Conservation (phyloP, 2,797 vertebrate species). For the Aphelocoma californica region DNA sequence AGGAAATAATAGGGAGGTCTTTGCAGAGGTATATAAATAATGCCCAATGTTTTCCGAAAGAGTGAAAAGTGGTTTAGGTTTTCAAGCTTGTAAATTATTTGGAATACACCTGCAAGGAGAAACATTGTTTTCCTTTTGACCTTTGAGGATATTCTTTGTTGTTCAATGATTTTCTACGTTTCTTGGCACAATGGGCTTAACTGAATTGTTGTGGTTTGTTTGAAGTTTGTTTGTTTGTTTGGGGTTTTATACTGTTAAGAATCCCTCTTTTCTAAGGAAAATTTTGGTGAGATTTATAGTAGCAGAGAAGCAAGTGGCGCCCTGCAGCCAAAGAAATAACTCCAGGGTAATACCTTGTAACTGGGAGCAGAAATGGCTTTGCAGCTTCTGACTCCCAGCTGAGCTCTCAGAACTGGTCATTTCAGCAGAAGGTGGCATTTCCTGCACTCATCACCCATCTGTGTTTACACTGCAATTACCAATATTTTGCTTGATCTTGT, state of each 20-base stretch:
- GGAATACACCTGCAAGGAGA: background rate
- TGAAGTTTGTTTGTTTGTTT: background rate
- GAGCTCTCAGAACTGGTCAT: background rate
- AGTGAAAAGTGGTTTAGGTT: background rate
- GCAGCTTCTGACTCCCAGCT: background rate
- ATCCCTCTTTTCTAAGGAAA: background rate
- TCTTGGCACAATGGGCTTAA: background rate
- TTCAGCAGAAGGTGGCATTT: background rate
- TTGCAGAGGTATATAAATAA: background rate
- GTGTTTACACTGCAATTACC: background rate
- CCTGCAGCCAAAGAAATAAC: background rate
- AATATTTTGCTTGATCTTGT: background rate
- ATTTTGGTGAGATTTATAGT: background rate
- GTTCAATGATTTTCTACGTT: background rate
- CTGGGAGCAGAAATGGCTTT: constrained; percentile 1
- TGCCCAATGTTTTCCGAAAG: background rate
- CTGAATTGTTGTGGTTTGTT: background rate
- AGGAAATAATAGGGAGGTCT: background rate
- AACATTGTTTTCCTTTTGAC: background rate
- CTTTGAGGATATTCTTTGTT: background rate
- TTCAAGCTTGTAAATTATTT: background rate
- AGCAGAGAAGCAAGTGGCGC: background rate
- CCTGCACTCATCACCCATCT: background rate
- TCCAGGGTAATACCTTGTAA: background rate
- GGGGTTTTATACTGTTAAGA: background rate